A percentile compares a stretch with the other conserved stretches of the same genome.
phyloP scores from a whole-genome alignment of 2,888 invertebrate species.

The Caenorhabditis sp. region DNA sequence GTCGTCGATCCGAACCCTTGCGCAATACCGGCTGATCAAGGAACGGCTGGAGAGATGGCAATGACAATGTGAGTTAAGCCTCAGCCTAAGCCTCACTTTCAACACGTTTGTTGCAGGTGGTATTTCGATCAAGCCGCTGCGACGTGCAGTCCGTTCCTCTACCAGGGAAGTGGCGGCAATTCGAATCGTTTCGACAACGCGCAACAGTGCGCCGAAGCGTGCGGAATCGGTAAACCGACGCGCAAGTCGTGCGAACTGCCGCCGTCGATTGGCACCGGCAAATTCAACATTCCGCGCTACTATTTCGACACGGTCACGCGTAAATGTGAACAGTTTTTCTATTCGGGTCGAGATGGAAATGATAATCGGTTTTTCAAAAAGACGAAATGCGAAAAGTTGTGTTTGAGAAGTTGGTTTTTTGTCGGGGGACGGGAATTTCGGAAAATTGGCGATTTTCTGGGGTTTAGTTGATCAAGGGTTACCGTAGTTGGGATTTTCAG shows the following conservation, averaged over 20 bases:
- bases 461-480: too few species aligned
- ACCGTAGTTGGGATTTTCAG: too few species aligned
- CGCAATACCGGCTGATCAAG: conserved; percentile 40
- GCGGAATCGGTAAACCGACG: conserved; percentile 55
- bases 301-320: conserved; percentile 52
- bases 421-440: too few species aligned
- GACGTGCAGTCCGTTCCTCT: conserved; percentile 56
- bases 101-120: conserved; percentile 26
- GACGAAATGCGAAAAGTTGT: conserved; percentile 53
- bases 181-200: conserved; percentile 56
- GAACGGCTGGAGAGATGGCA: conserved; percentile 30
- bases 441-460: too few species aligned
- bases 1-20: conserved; percentile 47
- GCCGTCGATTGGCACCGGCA: conserved; percentile 46
- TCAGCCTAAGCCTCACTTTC: neutral
- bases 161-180: conserved; percentile 59
- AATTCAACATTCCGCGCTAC: conserved; percentile 54
- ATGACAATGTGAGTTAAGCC: conserved; percentile 15
- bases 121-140: conserved; percentile 49
- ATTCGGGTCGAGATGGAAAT: conserved; percentile 60
- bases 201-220: conserved; percentile 45
- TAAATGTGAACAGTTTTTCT: conserved; percentile 57
- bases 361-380: conserved; percentile 60
- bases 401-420: conserved; percentile 42
- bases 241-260: conserved; percentile 45